phyloP scores from a whole-genome alignment of 2,797 vertebrate genomes.

The Scleropages formosus region DNA sequence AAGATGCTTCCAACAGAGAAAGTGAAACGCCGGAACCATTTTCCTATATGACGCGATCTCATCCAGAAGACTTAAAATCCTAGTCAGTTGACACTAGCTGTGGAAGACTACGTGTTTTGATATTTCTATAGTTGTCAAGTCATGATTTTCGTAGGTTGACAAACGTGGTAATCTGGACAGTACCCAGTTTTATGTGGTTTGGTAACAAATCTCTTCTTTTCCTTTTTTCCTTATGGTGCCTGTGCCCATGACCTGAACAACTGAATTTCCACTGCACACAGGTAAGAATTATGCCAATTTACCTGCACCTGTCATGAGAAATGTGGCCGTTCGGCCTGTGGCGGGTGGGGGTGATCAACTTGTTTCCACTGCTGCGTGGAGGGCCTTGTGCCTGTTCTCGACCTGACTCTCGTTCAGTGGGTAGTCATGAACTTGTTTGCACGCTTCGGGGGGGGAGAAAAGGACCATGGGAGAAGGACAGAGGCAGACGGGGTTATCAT shows the following conservation, averaged over 20 bases:
- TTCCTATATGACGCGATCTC: too few relatives aligned
- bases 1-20: too few relatives aligned
- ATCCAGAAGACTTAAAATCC: too few relatives aligned
- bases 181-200: not conserved
- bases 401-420: not conserved
- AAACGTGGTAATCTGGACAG: not conserved
- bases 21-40: too few relatives aligned
- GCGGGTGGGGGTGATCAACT: not conserved
- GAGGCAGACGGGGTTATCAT: too few relatives aligned
- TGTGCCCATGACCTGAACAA: conserved; percentile 1
- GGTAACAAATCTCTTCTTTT: not conserved
- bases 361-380: not conserved
- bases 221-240: not conserved
- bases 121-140: not conserved
- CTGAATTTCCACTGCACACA: not conserved
- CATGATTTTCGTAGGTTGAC: conserved; percentile 3
- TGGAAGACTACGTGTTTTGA: not conserved
- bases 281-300: conserved; percentile 8
- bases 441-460: too few relatives aligned
- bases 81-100: too few relatives aligned
- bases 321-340: not conserved
- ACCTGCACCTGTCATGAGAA: not conserved
- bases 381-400: not conserved
- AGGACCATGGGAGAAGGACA: too few relatives aligned
- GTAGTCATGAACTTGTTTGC: too few relatives aligned